A percentile compares a stretch with the other conserved stretches of the same genome.
phyloP scores from a whole-genome alignment of 2,113 vertebrate genomes.

The Forbesichthys agassizii region DNA sequence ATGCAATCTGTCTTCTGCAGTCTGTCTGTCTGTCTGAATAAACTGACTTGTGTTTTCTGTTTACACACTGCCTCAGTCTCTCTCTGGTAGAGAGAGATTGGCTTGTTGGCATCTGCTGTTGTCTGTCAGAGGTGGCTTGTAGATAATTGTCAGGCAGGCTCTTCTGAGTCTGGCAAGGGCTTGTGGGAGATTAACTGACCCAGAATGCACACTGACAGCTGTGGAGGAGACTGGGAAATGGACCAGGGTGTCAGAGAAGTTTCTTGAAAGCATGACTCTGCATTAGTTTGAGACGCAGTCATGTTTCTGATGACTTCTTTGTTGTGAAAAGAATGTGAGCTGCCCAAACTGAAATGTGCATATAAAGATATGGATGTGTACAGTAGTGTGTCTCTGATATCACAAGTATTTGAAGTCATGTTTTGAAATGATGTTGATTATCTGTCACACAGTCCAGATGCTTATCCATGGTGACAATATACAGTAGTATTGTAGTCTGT shows the following conservation, averaged over 20 bases:
- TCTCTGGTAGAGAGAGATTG: slow-evolving; percentile 27
- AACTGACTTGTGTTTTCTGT: background rate
- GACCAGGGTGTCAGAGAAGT: too few relatives aligned
- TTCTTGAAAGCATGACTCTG: background rate
- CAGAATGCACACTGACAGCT: slow-evolving; percentile 54
- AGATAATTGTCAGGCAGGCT: slow-evolving; percentile 40
- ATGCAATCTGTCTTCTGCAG: background rate
- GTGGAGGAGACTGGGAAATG: background rate
- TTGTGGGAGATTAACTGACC: slow-evolving; percentile 56
- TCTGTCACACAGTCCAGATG: too few relatives aligned
- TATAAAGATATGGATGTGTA: too few relatives aligned
- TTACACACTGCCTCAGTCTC: background rate
- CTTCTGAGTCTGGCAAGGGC: slow-evolving; percentile 31
- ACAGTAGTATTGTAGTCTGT: too few relatives aligned
- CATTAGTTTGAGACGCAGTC: background rate
- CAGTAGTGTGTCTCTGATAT: too few relatives aligned
- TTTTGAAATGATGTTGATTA: too few relatives aligned
- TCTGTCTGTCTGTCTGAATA: background rate
- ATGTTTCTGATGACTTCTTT: background rate
- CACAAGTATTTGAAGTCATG: too few relatives aligned
- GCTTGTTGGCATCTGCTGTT: slow-evolving; percentile 59
- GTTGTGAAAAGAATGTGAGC: too few relatives aligned
- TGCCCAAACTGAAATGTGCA: too few relatives aligned
- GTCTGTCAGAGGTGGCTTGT: slow-evolving; percentile 45
- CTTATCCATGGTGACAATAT: too few relatives aligned